Evolutionary conservation across 2,113 vertebrate species (phyloP).

Genomic region (Poeciliopsis retropinna): DNA sequence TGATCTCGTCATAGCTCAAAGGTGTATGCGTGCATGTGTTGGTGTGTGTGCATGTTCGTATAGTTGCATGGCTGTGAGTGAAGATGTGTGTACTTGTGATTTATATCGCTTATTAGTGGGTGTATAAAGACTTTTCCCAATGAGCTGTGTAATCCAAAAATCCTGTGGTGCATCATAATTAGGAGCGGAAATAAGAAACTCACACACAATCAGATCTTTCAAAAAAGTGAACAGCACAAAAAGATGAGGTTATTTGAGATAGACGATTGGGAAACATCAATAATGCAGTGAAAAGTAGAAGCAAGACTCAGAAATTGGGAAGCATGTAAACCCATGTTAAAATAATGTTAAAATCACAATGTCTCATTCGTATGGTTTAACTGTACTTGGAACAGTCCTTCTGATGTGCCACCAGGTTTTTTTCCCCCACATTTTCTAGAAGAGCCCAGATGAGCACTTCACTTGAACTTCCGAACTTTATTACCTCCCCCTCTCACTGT

Average conservation of each 20-base stretch:
- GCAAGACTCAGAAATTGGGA: background rate
- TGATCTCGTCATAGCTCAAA: constrained; percentile 41
- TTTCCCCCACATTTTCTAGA: background rate
- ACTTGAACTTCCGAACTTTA: constrained; percentile 28
- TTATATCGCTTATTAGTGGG: constrained; percentile 43
- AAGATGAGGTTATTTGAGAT: constrained; percentile 1
- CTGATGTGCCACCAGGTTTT: constrained; percentile 27
- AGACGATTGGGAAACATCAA: background rate
- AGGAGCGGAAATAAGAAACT: constrained; percentile 25
- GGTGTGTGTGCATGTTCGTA: constrained; percentile 8
- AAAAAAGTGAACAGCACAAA: background rate
- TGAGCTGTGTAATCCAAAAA: constrained; percentile 56
- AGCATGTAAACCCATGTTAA: background rate
- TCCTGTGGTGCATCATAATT: constrained; percentile 42
- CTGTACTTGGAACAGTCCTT: constrained; percentile 1
- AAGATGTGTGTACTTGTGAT: constrained; percentile 40
- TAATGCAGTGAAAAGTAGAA: background rate
- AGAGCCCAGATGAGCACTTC: constrained; percentile 8
- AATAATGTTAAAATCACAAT: background rate
- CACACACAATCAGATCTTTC: constrained; percentile 11
- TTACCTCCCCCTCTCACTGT: constrained; percentile 24
- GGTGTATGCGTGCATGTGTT: constrained; percentile 14
- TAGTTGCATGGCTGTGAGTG: constrained; percentile 12
- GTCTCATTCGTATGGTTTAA: background rate
- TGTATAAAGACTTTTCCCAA: constrained; percentile 51